Conservation (phyloP, 2,888 invertebrate species). For the Ferdinandea cuprea region DNA sequence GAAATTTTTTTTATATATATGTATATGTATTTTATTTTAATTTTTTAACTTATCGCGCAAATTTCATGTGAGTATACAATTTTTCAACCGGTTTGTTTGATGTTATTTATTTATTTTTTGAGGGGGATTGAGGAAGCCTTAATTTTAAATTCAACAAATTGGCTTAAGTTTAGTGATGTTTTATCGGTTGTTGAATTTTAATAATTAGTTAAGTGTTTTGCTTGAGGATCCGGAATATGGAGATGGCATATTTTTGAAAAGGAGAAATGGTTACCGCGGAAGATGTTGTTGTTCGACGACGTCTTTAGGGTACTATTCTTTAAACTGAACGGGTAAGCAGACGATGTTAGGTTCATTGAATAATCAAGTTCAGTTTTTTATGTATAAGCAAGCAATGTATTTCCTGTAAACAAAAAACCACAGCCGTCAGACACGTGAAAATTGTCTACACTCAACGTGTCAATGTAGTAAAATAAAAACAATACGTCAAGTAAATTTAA, state of each 20-base stretch:
- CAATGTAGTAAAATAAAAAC: too few relatives aligned
- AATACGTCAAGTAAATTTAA: too few relatives aligned
- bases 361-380: too few relatives aligned
- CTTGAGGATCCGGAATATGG: constrained; percentile 6
- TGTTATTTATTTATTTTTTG: background rate
- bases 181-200: constrained; percentile 16
- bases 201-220: constrained; percentile 10
- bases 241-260: background rate
- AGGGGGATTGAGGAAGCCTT: background rate
- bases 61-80: constrained; percentile 19
- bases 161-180: constrained; percentile 50
- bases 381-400: too few relatives aligned
- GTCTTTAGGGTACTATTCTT: background rate
- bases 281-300: background rate
- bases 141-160: constrained; percentile 37
- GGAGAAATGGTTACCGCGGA: background rate
- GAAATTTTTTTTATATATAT: constrained; percentile 40
- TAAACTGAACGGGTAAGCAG: too few relatives aligned
- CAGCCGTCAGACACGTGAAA: too few relatives aligned
- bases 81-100: background rate
- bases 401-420: too few relatives aligned
- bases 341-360: too few relatives aligned
- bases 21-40: constrained; percentile 9
- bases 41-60: constrained; percentile 37
- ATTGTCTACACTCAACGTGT: too few relatives aligned